These are phyloP conservation scores for Stegophylla sp. DNA, from an alignment of 2,888 invertebrate genomes.

Conservation along the genomic window DNA sequence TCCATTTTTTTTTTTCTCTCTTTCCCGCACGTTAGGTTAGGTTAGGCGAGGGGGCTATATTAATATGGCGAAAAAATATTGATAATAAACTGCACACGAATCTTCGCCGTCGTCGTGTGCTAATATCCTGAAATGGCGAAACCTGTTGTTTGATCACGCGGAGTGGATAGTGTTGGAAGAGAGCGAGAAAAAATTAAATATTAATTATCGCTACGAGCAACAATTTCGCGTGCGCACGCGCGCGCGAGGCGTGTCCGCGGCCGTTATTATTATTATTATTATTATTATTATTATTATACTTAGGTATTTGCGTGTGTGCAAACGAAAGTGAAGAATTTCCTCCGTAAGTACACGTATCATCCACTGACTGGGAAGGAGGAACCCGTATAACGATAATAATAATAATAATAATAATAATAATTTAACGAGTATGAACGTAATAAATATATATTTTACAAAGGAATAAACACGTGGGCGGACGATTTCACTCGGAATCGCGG, in stretches of 20 bases:
- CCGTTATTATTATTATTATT: too few species aligned
- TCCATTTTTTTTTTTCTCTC: not conserved
- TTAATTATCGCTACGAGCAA: constrained; percentile 31
- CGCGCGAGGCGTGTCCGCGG: constrained; percentile 43
- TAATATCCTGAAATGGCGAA: constrained; percentile 40
- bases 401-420: too few species aligned
- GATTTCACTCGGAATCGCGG: constrained; percentile 31
- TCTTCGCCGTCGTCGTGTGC: constrained; percentile 22
- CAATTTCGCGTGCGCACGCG: too few species aligned
- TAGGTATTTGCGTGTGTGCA: constrained; percentile 40
- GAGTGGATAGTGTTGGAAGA: too few species aligned
- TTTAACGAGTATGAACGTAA: too few species aligned
- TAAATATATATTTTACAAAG: too few species aligned
- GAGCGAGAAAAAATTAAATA: not conserved
- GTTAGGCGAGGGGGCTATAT: not conserved
- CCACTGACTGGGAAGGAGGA: not conserved
- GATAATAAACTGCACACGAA: constrained; percentile 11
- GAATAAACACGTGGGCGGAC: constrained; percentile 5
- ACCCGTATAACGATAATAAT: too few species aligned
- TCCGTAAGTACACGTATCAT: not conserved
- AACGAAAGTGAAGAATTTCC: constrained; percentile 42
- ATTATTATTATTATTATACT: too few species aligned
- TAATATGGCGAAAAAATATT: constrained; percentile 14
- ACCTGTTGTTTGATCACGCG: constrained; percentile 10
- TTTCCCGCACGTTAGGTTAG: not conserved